Percentiles rank a stretch among this genome's conserved stretches.
These are phyloP conservation scores for Synergus japonicus DNA, from an alignment of 2,888 invertebrate genomes.

Conservation along the genomic window DNA sequence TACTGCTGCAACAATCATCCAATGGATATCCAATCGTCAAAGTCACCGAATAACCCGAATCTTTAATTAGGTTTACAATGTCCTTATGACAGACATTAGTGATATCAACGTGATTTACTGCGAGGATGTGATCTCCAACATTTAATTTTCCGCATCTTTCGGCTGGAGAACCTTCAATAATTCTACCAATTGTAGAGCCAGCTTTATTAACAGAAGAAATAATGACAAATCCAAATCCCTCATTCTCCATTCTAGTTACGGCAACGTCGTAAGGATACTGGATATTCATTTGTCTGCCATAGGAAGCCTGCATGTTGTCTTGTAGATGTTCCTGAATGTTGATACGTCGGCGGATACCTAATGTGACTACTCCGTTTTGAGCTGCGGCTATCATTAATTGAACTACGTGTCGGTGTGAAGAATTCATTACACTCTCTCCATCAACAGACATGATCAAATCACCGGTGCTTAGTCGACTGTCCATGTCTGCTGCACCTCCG, in stretches of 20 bases:
- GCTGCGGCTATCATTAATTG: conserved; percentile 95
- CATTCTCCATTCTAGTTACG: conserved; percentile 92
- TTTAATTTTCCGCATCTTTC: conserved; percentile 93
- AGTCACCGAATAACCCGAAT: conserved; percentile 94
- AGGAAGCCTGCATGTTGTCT: conserved; percentile 74
- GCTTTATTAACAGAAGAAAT: conserved; percentile 96
- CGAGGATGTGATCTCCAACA: conserved; percentile 96
- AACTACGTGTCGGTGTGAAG: conserved; percentile 96
- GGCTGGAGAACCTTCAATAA: conserved; percentile 97
- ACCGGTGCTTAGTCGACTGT: conserved; percentile 93
- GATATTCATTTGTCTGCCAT: conserved; percentile 68
- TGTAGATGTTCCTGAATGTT: conserved; percentile 78
- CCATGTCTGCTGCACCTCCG: conserved; percentile 95
- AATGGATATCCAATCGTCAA: conserved; percentile 86
- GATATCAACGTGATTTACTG: conserved; percentile 95
- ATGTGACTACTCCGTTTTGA: conserved; percentile 89
- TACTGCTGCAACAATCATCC: conserved; percentile 81
- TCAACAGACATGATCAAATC: conserved; percentile 98
- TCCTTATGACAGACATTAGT: conserved; percentile 96
- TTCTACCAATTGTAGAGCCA: conserved; percentile 94
- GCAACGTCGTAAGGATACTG: conserved; percentile 92
- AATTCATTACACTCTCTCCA: conserved; percentile 88
- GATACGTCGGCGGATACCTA: conserved; percentile 84
- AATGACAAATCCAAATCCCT: conserved; percentile 99
- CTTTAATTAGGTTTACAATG: conserved; percentile 98